Conservation (phyloP, 2,888 invertebrate species). For the Caenorhabditis becei region DNA sequence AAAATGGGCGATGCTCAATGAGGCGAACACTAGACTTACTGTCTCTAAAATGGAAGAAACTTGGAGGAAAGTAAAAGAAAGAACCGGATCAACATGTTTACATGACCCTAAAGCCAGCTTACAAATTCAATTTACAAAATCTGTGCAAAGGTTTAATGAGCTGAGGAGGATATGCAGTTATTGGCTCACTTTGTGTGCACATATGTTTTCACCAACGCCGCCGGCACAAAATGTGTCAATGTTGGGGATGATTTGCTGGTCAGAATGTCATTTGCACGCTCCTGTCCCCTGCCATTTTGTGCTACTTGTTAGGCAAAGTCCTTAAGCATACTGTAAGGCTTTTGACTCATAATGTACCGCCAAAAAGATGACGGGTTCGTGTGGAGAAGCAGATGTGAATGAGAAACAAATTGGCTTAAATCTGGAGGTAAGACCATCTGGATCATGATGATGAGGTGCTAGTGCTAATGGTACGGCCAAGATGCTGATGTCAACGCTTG, state of each 20-base stretch:
- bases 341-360: neutral
- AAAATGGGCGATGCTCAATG: conserved; percentile 16
- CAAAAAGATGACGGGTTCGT: neutral
- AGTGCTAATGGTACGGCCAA: conserved; percentile 2
- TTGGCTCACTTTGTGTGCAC: conserved; percentile 26
- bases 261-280: conserved; percentile 34
- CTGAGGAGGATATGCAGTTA: conserved; percentile 19
- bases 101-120: neutral
- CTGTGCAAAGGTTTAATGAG: conserved; percentile 44
- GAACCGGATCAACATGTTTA: conserved; percentile 42
- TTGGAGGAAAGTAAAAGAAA: conserved; percentile 20
- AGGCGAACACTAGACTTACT: conserved; percentile 47
- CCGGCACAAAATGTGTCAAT: conserved; percentile 23
- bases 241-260: conserved; percentile 25
- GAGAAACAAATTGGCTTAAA: conserved; percentile 53
- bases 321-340: neutral
- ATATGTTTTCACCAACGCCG: conserved; percentile 41
- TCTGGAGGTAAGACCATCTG: conserved; percentile 53
- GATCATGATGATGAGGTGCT: conserved; percentile 20
- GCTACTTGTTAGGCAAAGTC: neutral
- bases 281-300: neutral
- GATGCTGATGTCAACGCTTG: neutral
- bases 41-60: conserved; percentile 15
- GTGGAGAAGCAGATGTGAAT: conserved; percentile 26
- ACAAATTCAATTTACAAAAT: conserved; percentile 36